Conservation (phyloP, 1,140 invertebrate genomes). For the Subanguina moxae region DNA sequence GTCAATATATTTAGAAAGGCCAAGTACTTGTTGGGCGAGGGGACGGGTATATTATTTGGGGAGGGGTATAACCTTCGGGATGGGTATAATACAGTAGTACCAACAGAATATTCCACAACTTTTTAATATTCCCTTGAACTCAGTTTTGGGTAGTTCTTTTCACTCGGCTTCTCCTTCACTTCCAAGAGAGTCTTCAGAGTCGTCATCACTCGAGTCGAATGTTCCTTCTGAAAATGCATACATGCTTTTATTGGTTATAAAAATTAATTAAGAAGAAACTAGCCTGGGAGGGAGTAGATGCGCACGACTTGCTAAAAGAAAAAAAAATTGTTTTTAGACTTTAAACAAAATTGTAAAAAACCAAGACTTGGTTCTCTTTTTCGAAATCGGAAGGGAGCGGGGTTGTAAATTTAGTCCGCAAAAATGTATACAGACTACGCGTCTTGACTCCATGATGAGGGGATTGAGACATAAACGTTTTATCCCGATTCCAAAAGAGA, state of each 20-base stretch:
- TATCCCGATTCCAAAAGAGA: slow-evolving; percentile 13
- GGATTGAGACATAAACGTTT: background rate
- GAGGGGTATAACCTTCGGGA: too few species aligned
- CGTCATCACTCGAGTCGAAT: slow-evolving; percentile 52
- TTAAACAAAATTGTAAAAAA: too few species aligned
- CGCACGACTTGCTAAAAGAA: slow-evolving; percentile 69
- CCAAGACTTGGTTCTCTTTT: too few species aligned
- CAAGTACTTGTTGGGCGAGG: too few species aligned
- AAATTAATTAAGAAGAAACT: too few species aligned
- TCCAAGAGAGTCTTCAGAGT: slow-evolving; percentile 25
- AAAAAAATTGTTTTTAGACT: slow-evolving; percentile 8
- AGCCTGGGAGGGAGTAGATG: slow-evolving; percentile 46
- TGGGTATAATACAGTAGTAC: too few species aligned
- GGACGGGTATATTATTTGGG: too few species aligned
- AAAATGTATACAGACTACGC: background rate
- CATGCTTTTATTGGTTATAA: too few species aligned
- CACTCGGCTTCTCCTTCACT: slow-evolving; percentile 33
- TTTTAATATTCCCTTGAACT: background rate
- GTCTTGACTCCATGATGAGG: background rate
- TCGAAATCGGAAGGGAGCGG: background rate
- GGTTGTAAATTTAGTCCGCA: background rate
- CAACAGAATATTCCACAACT: too few species aligned
- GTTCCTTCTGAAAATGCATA: slow-evolving; percentile 45
- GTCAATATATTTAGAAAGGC: too few species aligned
- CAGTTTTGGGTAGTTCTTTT: background rate